These are phyloP conservation scores for Anolis carolinensis DNA, from an alignment of 2,113 vertebrate genomes.

Conservation along the genomic window DNA sequence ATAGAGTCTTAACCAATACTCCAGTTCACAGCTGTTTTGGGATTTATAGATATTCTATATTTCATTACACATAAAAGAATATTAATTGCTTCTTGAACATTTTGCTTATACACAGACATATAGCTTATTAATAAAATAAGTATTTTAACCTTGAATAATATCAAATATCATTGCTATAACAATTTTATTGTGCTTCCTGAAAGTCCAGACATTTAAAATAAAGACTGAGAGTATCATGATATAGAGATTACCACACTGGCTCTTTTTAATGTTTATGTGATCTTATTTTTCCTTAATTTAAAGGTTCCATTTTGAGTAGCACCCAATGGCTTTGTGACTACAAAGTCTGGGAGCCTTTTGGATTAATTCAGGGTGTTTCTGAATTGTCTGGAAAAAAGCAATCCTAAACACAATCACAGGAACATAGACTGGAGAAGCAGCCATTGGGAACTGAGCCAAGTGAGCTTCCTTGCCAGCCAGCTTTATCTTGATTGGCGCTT, in stretches of 20 bases:
- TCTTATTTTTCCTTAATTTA: background rate
- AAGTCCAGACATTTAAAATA: background rate
- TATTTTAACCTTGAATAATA: background rate
- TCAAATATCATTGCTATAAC: background rate
- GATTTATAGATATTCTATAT: background rate
- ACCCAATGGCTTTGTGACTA: background rate
- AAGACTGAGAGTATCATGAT: background rate
- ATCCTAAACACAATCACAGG: background rate
- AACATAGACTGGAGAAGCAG: background rate
- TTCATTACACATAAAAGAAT: background rate
- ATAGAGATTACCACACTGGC: background rate
- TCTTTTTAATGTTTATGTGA: background rate
- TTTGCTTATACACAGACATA: background rate
- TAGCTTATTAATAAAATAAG: background rate
- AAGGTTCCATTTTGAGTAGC: background rate
- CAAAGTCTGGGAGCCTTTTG: background rate
- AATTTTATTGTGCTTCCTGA: background rate
- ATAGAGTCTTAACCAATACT: too few relatives aligned
- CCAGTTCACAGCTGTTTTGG: background rate
- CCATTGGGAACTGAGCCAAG: background rate
- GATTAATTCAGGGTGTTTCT: background rate
- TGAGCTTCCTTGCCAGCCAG: background rate
- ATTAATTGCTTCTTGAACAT: background rate
- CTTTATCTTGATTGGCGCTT: background rate
- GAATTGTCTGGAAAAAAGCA: background rate